A percentile compares a stretch with the other conserved stretches of the same genome.
These are phyloP conservation scores for Eupithecia vulgata DNA, from an alignment of 2,888 invertebrate genomes.

Conservation along the genomic window DNA sequence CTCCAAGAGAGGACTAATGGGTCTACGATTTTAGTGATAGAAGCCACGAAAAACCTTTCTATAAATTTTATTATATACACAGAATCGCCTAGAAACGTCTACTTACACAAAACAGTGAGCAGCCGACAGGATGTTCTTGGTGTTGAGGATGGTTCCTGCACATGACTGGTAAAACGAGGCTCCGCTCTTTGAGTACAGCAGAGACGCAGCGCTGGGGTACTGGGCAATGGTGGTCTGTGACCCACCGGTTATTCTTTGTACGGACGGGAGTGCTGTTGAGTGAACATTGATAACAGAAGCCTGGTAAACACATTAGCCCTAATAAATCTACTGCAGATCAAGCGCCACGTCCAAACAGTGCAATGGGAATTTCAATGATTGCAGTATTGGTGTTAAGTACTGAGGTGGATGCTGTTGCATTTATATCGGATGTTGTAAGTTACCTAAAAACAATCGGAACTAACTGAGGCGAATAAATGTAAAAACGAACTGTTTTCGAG, in stretches of 20 bases:
- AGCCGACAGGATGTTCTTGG: constrained; percentile 14
- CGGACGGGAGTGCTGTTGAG: not conserved
- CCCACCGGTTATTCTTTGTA: not conserved
- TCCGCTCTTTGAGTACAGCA: constrained; percentile 13
- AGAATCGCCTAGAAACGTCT: not conserved
- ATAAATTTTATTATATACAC: too few relatives aligned
- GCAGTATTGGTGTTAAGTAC: not conserved
- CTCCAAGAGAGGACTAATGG: too few relatives aligned
- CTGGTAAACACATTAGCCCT: not conserved
- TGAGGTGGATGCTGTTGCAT: not conserved
- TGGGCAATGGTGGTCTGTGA: constrained; percentile 39
- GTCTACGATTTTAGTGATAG: too few relatives aligned
- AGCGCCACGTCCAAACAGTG: not conserved
- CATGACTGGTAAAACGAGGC: constrained; percentile 10
- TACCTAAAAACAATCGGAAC: not conserved
- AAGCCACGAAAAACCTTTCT: too few relatives aligned
- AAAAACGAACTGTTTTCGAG: not conserved
- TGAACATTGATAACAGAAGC: not conserved
- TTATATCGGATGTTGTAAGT: not conserved
- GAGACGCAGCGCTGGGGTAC: constrained; percentile 7
- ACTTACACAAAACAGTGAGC: constrained; percentile 19
- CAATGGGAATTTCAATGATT: not conserved
- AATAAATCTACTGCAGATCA: not conserved
- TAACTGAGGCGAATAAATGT: not conserved
- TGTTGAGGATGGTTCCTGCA: constrained; percentile 15